A percentile compares a stretch with the other conserved stretches of the same genome.
Conservation (phyloP, 1,140 invertebrate species). For the Cyclina sinensis region DNA sequence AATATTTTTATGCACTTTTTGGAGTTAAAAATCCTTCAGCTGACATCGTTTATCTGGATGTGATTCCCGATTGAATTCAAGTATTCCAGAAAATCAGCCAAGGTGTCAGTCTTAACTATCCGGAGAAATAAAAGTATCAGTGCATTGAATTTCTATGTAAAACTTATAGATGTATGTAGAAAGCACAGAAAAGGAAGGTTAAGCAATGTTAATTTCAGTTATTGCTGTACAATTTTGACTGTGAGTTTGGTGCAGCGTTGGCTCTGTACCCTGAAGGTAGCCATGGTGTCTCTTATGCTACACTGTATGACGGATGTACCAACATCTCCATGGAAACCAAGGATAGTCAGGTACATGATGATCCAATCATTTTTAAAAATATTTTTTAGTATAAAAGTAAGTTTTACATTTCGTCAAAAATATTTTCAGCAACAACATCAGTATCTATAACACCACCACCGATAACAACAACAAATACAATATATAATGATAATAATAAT, state of each 20-base stretch:
- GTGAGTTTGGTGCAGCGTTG: background rate
- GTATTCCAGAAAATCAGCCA: background rate
- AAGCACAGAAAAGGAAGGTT: background rate
- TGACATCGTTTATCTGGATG: too few relatives aligned
- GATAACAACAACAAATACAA: too few relatives aligned
- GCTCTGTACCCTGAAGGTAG: background rate
- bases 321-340: conserved; percentile 43
- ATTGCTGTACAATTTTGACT: background rate
- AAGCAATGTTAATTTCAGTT: too few relatives aligned
- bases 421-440: too few relatives aligned
- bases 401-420: too few relatives aligned
- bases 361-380: too few relatives aligned
- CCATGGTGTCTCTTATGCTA: conserved; percentile 8
- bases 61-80: too few relatives aligned
- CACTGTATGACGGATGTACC: conserved; percentile 42
- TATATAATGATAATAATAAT: too few relatives aligned
- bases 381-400: too few relatives aligned
- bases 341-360: background rate
- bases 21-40: too few relatives aligned
- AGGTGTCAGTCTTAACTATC: background rate
- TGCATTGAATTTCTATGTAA: background rate
- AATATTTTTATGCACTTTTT: too few relatives aligned
- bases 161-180: background rate
- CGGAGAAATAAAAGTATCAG: background rate
- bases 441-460: too few relatives aligned